phyloP scores from a whole-genome alignment of 2,888 invertebrate genomes.

The Theodoxus fluviatilis region DNA sequence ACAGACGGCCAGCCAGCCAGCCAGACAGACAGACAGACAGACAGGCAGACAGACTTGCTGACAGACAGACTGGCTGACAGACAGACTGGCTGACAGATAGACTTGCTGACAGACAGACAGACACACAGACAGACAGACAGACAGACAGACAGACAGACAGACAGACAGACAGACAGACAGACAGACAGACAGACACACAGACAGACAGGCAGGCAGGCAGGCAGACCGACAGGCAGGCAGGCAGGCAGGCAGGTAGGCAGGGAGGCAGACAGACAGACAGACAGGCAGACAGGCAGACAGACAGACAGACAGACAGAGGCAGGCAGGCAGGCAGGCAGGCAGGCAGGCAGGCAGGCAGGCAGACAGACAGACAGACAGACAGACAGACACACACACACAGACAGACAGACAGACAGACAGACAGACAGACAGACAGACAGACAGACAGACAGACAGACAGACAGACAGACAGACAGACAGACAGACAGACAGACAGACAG shows the following conservation, averaged over 20 bases:
- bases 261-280: constrained; percentile 1
- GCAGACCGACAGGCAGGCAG: neutral
- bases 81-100: neutral
- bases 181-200: neutral
- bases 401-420: constrained; percentile 61
- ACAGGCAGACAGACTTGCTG: neutral
- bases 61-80: neutral
- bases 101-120: neutral
- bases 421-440: neutral
- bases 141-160: neutral
- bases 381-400: constrained; percentile 72
- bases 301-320: neutral
- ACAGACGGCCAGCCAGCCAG: neutral
- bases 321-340: neutral
- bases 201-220: neutral
- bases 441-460: neutral
- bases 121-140: neutral
- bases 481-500: too few relatives aligned
- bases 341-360: neutral
- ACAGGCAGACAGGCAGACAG: constrained; percentile 48
- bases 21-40: neutral
- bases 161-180: neutral
- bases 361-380: constrained; percentile 7
- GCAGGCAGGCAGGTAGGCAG: neutral
- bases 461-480: neutral